phyloP scores from a whole-genome alignment of 2,888 invertebrate species.

The Agrenia bidenticulata region DNA sequence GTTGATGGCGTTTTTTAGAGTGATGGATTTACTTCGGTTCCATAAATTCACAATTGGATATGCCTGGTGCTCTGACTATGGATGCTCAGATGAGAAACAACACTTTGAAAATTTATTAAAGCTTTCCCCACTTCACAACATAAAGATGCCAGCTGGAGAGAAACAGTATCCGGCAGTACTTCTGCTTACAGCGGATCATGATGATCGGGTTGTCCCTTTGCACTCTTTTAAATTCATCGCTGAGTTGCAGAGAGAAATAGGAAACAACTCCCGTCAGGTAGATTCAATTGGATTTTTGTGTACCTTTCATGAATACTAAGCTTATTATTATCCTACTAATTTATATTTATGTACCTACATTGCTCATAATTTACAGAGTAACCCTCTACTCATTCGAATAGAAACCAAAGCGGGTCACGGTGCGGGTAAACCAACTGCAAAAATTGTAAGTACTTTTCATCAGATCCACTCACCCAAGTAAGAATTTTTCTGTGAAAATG shows the following conservation, averaged over 20 bases:
- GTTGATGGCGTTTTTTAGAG: conserved; percentile 63
- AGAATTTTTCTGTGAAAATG: background rate
- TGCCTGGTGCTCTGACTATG: conserved; percentile 74
- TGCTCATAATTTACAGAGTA: conserved; percentile 60
- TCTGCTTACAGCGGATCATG: conserved; percentile 88
- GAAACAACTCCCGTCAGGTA: conserved; percentile 63
- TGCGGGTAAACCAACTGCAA: conserved; percentile 91
- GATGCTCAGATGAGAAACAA: conserved; percentile 79
- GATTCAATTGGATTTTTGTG: background rate
- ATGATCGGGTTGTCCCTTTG: conserved; percentile 95
- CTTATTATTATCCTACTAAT: conserved; percentile 12
- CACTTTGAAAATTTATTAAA: conserved; percentile 82
- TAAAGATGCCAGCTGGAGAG: conserved; percentile 63
- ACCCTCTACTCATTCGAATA: conserved; percentile 83
- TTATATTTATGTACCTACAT: background rate
- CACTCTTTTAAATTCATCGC: conserved; percentile 96
- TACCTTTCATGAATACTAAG: background rate
- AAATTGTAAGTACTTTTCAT: conserved; percentile 80
- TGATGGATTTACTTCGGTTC: conserved; percentile 95
- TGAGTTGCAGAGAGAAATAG: conserved; percentile 76
- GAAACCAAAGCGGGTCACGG: conserved; percentile 98
- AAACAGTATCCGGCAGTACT: conserved; percentile 85
- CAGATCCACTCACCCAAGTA: background rate
- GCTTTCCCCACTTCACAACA: conserved; percentile 93
- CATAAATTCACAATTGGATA: conserved; percentile 98